Evolutionary conservation across 2,113 vertebrate genomes (phyloP).

Genomic region (Himantopus leucocephalus): DNA sequence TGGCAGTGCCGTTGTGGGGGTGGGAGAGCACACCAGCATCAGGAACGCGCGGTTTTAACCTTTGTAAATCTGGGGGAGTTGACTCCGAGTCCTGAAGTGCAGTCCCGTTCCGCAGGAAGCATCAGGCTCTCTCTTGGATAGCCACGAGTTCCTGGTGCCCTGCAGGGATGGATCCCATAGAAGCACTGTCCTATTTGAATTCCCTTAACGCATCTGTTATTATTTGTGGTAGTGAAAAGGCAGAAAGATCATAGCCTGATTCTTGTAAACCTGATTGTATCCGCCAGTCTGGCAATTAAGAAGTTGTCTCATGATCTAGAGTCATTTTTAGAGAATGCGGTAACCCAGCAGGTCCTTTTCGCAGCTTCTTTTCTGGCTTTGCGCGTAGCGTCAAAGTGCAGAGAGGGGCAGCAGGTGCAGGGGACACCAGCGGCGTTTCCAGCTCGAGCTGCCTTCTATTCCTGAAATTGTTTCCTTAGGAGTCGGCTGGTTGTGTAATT

Average conservation of each 20-base stretch:
- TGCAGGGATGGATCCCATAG: fast-evolving
- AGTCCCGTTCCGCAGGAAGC: neutral
- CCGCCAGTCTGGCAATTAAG: neutral
- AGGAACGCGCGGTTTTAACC: fast-evolving
- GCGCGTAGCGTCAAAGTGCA: neutral
- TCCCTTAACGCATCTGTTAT: neutral
- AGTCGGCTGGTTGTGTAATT: neutral
- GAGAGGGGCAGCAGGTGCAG: neutral
- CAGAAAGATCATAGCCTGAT: neutral
- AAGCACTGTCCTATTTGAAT: neutral
- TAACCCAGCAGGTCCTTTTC: neutral
- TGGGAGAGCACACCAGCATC: neutral
- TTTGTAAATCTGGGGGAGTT: neutral
- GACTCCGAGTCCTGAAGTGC: neutral
- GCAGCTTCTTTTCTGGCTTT: neutral
- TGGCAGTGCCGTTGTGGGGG: fast-evolving
- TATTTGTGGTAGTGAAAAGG: neutral
- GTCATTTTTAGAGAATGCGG: neutral
- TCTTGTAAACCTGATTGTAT: neutral
- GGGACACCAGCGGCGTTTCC: neutral
- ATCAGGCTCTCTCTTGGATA: neutral
- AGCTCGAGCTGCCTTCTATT: neutral
- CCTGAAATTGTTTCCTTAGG: neutral
- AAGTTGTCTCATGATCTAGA: neutral
- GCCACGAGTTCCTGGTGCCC: neutral